Conservation (phyloP, 2,888 invertebrate species). For the Mimachlamys varia region DNA sequence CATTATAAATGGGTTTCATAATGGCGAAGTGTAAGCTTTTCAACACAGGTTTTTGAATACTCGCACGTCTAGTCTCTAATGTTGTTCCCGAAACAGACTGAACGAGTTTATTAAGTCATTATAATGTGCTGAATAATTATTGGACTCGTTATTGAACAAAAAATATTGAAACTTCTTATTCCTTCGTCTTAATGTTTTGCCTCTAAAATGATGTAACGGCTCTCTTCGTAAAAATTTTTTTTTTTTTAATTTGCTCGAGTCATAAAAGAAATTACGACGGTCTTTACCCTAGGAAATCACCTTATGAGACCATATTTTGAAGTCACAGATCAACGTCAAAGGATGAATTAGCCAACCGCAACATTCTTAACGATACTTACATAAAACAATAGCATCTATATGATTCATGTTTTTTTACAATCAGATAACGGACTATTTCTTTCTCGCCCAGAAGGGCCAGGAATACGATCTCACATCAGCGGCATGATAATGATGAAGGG, state of each 20-base stretch:
- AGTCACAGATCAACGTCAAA: background rate
- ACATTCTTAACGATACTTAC: background rate
- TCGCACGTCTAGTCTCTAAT: background rate
- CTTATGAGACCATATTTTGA: background rate
- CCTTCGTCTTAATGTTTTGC: too few relatives aligned
- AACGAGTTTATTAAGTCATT: background rate
- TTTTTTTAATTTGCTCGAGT: too few relatives aligned
- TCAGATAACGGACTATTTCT: background rate
- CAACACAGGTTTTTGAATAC: background rate
- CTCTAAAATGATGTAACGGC: too few relatives aligned
- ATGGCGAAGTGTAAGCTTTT: background rate
- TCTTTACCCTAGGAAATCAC: too few relatives aligned
- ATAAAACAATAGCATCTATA: background rate
- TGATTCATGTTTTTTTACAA: background rate
- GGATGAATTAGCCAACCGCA: background rate
- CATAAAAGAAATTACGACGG: too few relatives aligned
- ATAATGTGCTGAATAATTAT: too few relatives aligned
- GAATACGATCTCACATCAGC: background rate
- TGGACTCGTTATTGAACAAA: too few relatives aligned
- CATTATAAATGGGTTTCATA: too few relatives aligned
- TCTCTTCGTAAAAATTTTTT: too few relatives aligned
- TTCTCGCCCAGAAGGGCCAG: background rate
- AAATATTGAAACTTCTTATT: too few relatives aligned
- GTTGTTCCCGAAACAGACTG: background rate
- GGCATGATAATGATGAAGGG: background rate